Evolutionary conservation across 2,888 invertebrate species (phyloP), one percentile per base, ranked within the genome.

Genomic region (Hydropsyche betteni): DNA sequence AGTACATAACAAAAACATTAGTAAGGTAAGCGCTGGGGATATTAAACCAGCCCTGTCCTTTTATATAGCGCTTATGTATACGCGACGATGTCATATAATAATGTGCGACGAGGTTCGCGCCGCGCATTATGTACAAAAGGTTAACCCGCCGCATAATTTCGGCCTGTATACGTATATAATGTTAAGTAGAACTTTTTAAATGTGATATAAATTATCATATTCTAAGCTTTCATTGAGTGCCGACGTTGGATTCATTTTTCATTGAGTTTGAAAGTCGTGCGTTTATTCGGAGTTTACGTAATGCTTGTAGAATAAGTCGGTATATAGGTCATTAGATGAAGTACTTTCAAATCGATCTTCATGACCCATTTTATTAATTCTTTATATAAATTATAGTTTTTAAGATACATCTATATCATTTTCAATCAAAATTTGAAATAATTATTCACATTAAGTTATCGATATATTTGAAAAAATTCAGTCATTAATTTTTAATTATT

Each of bases 1-100:
- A 78, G 78, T 76, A 78, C 78, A 78, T 78, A 75, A 78, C 78
- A 78, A 78, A 76, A 78, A 78, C 78, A 78, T 78, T 78, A 78
- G 76, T 70, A 68, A 69, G 76, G 76, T 72, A 72, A 72, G 74
- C 74, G 69, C 55, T 55, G 53, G 69, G 69, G 69, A 69, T 69
- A 72, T 72, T 72, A 72, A 70, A 64, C 50, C 44, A 12, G 55
- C 69, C 14, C 55, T 55, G 6, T 16, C 12, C 5, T 55, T 12
- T 55, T 24, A 24, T 24, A 55, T 24, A 55, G 14, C 55, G n/a
- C 55, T 44, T 44, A 44, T 10, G 44, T 44, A 44, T 10, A 44
- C 6, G 10, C 44, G 44, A 44, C 10, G 44, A 44, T 44, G 44
- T 44, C 5, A 24, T 16, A 58, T 58, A 58, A 58, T 58, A 69